These are phyloP conservation scores for Xenops minutus DNA, from an alignment of 2,797 vertebrate species.

Conservation along the genomic window DNA sequence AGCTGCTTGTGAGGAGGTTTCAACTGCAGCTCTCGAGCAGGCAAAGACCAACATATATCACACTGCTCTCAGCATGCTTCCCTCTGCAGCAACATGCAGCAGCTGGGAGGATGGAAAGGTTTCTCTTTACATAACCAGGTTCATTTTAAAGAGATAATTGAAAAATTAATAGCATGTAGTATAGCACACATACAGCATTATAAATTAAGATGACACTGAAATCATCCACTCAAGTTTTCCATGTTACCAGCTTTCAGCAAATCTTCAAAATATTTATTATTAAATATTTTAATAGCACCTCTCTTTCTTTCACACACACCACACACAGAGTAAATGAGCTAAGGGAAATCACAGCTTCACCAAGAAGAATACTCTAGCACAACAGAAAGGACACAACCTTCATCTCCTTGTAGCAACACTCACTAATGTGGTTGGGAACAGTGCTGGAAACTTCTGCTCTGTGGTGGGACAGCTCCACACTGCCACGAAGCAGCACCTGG, in stretches of 20 bases:
- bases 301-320: rapidly evolving
- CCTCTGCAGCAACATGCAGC: background rate
- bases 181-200: rapidly evolving
- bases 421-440: background rate
- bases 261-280: background rate
- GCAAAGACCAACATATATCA: background rate
- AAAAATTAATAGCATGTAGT: background rate
- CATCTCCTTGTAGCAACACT: background rate
- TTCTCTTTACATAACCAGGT: background rate
- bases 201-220: background rate
- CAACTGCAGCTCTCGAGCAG: background rate
- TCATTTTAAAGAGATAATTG: background rate
- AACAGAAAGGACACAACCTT: background rate
- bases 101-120: background rate
- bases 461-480: background rate
- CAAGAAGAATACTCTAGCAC: background rate
- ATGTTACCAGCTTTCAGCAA: background rate
- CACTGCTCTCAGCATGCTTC: background rate
- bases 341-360: background rate
- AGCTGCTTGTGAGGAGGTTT: constrained; percentile 19
- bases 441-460: background rate
- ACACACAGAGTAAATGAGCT: rapidly evolving
- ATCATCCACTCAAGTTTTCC: background rate
- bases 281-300: background rate
- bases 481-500: background rate